Percentiles rank a stretch among this genome's conserved stretches.
phyloP scores from a whole-genome alignment of 2,113 vertebrate species.

The Heterochromis multidens region DNA sequence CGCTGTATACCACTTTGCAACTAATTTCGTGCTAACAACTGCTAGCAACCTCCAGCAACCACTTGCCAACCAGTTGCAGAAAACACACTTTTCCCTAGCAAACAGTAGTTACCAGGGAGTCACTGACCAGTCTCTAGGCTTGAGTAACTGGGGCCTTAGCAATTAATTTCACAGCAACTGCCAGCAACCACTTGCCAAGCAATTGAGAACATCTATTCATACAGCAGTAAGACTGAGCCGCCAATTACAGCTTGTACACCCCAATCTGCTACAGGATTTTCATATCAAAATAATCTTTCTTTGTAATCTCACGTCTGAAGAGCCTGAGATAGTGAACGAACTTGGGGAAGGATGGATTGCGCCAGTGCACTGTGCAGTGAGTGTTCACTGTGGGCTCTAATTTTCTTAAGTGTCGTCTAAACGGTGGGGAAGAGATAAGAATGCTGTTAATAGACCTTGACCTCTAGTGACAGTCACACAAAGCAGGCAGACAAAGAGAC shows the following conservation, averaged over 20 bases:
- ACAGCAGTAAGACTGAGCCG: neutral
- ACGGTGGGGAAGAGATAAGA: slow-evolving; percentile 51
- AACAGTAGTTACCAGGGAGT: neutral
- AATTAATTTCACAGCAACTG: neutral
- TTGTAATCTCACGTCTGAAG: neutral
- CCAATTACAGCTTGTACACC: neutral
- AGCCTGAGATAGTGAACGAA: neutral
- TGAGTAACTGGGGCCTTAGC: neutral
- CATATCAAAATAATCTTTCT: neutral
- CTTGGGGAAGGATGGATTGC: neutral
- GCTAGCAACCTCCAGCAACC: no score
- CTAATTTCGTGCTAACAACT: no score
- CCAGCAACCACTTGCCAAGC: neutral
- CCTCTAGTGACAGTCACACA: slow-evolving; percentile 49
- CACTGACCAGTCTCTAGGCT: neutral
- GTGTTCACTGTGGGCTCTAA: slow-evolving; percentile 39
- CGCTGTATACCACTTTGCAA: no score
- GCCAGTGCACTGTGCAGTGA: neutral
- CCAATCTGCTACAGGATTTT: neutral
- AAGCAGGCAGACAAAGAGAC: slow-evolving; percentile 41
- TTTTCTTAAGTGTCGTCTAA: slow-evolving; percentile 57
- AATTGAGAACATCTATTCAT: neutral
- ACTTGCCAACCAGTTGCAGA: neutral
- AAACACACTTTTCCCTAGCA: neutral
- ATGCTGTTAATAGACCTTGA: slow-evolving; percentile 57